Percentiles rank a stretch among this genome's conserved stretches.
Evolutionary conservation across 2,888 invertebrate genomes (phyloP).

Genomic region (Ophraella communa): DNA sequence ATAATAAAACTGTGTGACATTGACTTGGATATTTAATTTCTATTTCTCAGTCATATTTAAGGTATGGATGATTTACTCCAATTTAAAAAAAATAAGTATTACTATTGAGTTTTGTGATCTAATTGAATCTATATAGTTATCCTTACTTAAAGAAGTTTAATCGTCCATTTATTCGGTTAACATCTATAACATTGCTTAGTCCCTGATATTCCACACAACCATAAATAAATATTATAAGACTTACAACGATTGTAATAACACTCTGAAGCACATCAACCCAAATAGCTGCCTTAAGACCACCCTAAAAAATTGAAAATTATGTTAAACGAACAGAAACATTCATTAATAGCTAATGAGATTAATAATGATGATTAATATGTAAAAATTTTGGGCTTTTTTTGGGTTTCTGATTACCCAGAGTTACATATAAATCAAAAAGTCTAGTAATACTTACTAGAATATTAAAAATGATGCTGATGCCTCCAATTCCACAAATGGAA

Average conservation of each 20-base stretch:
- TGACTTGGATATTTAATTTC: no score
- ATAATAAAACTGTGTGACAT: no score
- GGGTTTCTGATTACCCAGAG: no score
- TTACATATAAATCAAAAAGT: no score
- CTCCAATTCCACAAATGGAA: conserved; percentile 77
- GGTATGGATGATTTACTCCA: no score
- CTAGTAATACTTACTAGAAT: conserved; percentile 73
- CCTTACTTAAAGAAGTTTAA: conserved; percentile 80
- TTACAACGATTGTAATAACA: conserved; percentile 83
- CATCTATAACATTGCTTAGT: conserved; percentile 69
- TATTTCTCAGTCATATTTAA: no score
- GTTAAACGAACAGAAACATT: not conserved
- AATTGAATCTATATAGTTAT: not conserved
- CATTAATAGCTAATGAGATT: no score
- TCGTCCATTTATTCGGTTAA: conserved; percentile 75
- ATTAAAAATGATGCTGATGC: conserved; percentile 82
- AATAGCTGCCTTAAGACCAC: conserved; percentile 80
- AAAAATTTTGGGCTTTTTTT: no score
- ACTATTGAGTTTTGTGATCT: not conserved
- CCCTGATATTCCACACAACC: conserved; percentile 80
- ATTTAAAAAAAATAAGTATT: no score
- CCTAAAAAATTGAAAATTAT: conserved; percentile 61
- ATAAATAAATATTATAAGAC: conserved; percentile 79
- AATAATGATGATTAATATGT: no score
- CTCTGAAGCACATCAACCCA: conserved; percentile 90